A percentile compares a stretch with the other conserved stretches of the same genome.
phyloP scores from a whole-genome alignment of 2,888 invertebrate genomes.

The Plagodis pulveraria region DNA sequence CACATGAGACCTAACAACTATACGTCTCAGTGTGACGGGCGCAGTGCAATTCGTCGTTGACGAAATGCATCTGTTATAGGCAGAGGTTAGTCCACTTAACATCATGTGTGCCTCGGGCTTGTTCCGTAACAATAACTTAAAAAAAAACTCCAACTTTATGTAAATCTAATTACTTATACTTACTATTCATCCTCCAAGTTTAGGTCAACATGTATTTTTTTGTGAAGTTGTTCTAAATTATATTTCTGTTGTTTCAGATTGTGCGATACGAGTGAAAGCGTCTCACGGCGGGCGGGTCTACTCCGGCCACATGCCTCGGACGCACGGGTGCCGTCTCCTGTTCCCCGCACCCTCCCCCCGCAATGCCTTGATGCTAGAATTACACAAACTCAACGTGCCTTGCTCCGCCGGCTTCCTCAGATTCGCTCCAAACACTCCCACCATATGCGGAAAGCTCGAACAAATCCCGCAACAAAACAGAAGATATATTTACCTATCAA shows the following conservation, averaged over 20 bases:
- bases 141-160: no score
- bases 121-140: no score
- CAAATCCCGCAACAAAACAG: constrained; percentile 86
- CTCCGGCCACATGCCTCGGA: constrained; percentile 81
- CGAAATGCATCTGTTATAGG: no score
- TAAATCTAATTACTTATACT: no score
- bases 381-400: constrained; percentile 89
- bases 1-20: no score
- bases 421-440: constrained; percentile 79
- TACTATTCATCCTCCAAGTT: no score
- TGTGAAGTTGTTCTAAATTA: constrained; percentile 1
- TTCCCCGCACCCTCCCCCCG: constrained; percentile 72
- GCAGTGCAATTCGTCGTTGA: no score
- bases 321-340: constrained; percentile 82
- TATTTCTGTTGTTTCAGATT: constrained; percentile 83
- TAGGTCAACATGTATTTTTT: no score
- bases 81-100: no score
- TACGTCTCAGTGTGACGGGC: no score
- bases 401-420: constrained; percentile 86
- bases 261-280: constrained; percentile 77
- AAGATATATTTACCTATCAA: constrained; percentile 82
- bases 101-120: no score
- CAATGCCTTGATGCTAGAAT: constrained; percentile 87
- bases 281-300: constrained; percentile 73
- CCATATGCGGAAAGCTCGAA: constrained; percentile 89